Base-by-base conservation (phyloP, 37 sponge, comb jelly and placozoan species). In the Hormiphora californensis region DNA sequence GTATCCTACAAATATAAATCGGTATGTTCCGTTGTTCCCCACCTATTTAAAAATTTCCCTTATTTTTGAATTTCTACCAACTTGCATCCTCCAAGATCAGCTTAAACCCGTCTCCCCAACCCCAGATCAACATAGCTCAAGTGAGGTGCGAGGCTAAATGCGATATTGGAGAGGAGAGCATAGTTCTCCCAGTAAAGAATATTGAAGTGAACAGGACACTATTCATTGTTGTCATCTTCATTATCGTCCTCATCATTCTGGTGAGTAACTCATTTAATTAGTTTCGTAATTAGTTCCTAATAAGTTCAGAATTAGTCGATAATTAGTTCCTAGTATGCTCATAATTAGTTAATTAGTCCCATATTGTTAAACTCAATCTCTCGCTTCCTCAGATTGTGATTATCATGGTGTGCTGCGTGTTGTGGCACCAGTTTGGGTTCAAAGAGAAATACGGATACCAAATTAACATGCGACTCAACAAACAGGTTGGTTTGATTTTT, bases 381-480 rank as follows among this genome's bases (percentile, higher is more conserved):
- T n/a, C n/a, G n/a, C n/a, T n/a, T n/a, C n/a, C n/a, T n/a, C n/a
- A n/a, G n/a, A 39, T 73, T 28, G 12, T 73, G 25, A 27, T 73
- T 7, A 73, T 73, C 81, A 27, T 73, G 7, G 0, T 73, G 1
- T 41, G 41, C 81, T 73, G 81, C 44, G 46, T 73, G 15, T 28
- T 73, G 9, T 73, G 81, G 81, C 35, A 32, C 35, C 40, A 73
- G 46, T 33, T 73, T 46, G 81, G 81, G 0, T 73, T 73, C 44
- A 73, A 73, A 41, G 81, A 73, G 44, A 73, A 73, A 30, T 73
- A 73, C 81, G 35, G 81, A 43, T 73, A 73, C 25, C 81, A 73
- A 46, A 73, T 73, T 28, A 73, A 73, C 81, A 73, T 73, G 81
- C 41, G 81, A 28, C 44, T 73, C 5, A 73, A 73, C 27, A 73